These are phyloP conservation scores for Lottia gigantea DNA, from an alignment of 2,888 invertebrate species.

Conservation along the genomic window DNA sequence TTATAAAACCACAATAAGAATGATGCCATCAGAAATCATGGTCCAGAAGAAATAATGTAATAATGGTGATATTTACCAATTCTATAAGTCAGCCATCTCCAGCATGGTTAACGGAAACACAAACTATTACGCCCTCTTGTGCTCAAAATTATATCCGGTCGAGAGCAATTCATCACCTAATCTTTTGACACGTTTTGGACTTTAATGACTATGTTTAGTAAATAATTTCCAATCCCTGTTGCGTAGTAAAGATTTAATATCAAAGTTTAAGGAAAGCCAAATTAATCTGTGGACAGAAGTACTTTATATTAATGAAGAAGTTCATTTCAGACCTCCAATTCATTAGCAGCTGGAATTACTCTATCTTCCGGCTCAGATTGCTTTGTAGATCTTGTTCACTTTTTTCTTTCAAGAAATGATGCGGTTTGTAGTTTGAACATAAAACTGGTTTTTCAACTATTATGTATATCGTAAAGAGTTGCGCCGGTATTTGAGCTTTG, in stretches of 20 bases:
- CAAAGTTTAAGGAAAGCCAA: slow-evolving; percentile 6
- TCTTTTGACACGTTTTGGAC: slow-evolving; percentile 34
- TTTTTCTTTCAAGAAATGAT: too few relatives aligned
- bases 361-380: too few relatives aligned
- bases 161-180: slow-evolving; percentile 36
- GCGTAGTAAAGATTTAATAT: slow-evolving; percentile 8
- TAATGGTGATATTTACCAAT: neutral
- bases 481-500: too few relatives aligned
- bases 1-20: too few relatives aligned
- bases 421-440: too few relatives aligned
- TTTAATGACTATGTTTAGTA: slow-evolving; percentile 24
- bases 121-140: slow-evolving; percentile 35
- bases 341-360: neutral
- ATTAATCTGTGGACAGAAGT: slow-evolving; percentile 8
- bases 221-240: slow-evolving; percentile 19
- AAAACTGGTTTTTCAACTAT: too few relatives aligned
- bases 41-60: too few relatives aligned
- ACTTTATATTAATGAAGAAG: slow-evolving; percentile 6
- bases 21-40: too few relatives aligned
- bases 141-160: slow-evolving; percentile 36
- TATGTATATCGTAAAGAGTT: too few relatives aligned
- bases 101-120: slow-evolving; percentile 36
- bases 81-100: slow-evolving; percentile 21
- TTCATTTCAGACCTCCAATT: slow-evolving; percentile 1
- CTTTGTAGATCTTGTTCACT: too few relatives aligned